Evolutionary conservation across 2,797 vertebrate species (phyloP).

Genomic region (Mus caroli): DNA sequence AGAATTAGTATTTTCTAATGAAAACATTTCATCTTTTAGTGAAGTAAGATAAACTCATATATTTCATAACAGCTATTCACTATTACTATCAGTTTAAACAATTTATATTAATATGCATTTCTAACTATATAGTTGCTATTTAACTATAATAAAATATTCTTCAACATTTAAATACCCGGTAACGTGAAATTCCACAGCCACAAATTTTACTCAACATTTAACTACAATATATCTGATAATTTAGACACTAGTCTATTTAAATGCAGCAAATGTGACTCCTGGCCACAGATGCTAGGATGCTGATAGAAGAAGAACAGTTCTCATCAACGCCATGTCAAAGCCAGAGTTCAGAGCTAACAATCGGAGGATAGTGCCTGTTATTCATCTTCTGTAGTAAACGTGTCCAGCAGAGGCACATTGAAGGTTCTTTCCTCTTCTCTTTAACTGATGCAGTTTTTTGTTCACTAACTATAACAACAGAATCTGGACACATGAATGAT

Average conservation of each 20-base stretch:
- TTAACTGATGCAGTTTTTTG: not conserved
- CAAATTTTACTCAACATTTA: conserved; percentile 23
- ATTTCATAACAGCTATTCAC: not conserved
- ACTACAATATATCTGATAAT: conserved; percentile 19
- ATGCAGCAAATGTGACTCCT: not conserved
- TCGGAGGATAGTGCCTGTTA: not conserved
- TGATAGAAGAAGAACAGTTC: conserved; percentile 29
- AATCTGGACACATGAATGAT: not conserved
- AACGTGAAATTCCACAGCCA: not conserved
- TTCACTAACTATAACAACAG: not conserved
- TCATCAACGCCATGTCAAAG: conserved; percentile 41
- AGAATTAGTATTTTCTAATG: not conserved
- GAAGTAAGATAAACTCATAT: not conserved
- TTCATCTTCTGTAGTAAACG: conserved; percentile 1
- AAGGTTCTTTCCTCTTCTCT: not conserved
- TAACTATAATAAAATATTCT: not conserved
- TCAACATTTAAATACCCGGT: not conserved
- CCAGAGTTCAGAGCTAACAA: not conserved
- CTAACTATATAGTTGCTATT: not conserved
- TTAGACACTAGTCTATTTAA: not conserved
- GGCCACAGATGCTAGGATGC: not conserved
- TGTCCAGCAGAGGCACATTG: not conserved
- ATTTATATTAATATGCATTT: not conserved
- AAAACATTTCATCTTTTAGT: not conserved
- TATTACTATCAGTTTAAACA: not conserved